These are phyloP conservation scores for Eurois occulta DNA, from an alignment of 2,888 invertebrate species.

Conservation along the genomic window DNA sequence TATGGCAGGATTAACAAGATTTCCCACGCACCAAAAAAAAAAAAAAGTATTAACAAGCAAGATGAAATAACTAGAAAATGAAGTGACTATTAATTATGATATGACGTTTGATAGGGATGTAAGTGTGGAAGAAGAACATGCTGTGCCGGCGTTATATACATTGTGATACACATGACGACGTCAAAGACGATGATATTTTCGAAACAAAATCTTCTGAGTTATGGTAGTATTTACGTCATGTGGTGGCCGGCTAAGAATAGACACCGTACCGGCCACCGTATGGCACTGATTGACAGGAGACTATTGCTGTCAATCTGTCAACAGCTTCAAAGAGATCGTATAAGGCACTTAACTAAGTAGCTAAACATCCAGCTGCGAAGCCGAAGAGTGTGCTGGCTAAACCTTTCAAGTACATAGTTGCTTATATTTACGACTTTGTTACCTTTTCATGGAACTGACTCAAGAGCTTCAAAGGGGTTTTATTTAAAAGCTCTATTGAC, in stretches of 20 bases:
- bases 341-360: background rate
- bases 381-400: background rate
- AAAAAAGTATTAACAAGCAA: no score
- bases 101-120: background rate
- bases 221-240: background rate
- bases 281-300: slow-evolving; percentile 35
- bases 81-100: no score
- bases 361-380: background rate
- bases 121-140: background rate
- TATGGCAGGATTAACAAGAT: no score
- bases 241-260: slow-evolving; percentile 29
- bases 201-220: background rate
- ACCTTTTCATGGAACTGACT: background rate
- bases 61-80: no score
- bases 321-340: slow-evolving; percentile 25
- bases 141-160: background rate
- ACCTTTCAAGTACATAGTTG: background rate
- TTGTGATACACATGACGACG: background rate
- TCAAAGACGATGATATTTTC: background rate
- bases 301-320: slow-evolving; percentile 31
- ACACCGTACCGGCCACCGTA: slow-evolving; percentile 1
- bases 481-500: background rate
- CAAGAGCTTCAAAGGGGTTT: background rate
- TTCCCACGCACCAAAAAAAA: no score
- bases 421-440: background rate